A percentile compares a stretch with the other conserved stretches of the same genome.
phyloP scores from a whole-genome alignment of 2,888 invertebrate genomes.

The Himalopsyche japonica region DNA sequence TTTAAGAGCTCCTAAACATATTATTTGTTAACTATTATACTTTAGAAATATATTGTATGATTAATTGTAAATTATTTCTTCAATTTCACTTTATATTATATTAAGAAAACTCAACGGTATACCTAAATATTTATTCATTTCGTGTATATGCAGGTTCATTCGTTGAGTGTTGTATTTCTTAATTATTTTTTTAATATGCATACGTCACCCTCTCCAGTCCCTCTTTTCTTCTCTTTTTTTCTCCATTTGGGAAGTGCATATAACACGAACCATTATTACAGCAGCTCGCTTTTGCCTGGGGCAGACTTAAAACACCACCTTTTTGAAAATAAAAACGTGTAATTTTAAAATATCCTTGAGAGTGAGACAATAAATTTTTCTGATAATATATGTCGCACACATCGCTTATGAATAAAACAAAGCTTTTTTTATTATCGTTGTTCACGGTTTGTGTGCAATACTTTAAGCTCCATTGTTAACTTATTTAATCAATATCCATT shows the following conservation, averaged over 20 bases:
- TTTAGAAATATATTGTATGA: no score
- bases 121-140: not conserved
- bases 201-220: not conserved
- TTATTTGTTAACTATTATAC: no score
- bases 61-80: no score
- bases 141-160: not conserved
- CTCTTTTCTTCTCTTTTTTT: not conserved
- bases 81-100: no score
- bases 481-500: no score
- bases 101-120: no score
- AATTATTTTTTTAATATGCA: not conserved
- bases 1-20: no score
- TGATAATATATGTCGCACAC: not conserved
- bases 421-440: no score
- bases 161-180: not conserved
- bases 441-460: no score
- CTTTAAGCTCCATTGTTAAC: no score
- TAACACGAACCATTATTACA: not conserved
- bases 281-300: not conserved
- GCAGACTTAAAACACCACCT: not conserved
- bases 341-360: not conserved
- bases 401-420: no score
- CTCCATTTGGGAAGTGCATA: not conserved
- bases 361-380: not conserved
- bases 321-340: not conserved